Evolutionary conservation across 2,797 vertebrate genomes (phyloP), one percentile per base, ranked within the genome.

Genomic region (Acipenser oxyrinchus): DNA sequence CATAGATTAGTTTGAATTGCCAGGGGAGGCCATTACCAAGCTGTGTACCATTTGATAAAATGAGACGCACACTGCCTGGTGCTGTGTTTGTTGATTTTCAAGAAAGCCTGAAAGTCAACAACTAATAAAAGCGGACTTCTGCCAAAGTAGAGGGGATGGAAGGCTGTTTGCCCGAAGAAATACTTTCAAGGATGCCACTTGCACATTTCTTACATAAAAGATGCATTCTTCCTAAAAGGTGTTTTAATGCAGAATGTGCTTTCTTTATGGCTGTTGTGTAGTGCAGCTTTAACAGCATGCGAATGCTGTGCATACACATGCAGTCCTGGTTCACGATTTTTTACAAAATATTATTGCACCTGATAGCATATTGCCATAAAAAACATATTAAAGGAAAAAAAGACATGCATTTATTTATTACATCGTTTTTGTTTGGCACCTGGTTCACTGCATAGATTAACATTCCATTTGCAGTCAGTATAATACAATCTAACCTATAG

Each of bases 21-120:
- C 96, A 93, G 87, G 97, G 96, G 96, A 98, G 92, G 92, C 96
- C 92, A 98, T 98, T 98, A 98, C 94, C 95, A 95, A 90, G 95
- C 95, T 94, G 92, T 93, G 93, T 91, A 94, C 91, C 93, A 93
- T 93, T 93, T 95, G 95, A 97, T 97, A 94, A 95, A 95, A 94
- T 87, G 92, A 93, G 91, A 88, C 90, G 84, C 92, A 86, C 86
- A 91, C 92, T 94, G 91, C 85, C 90, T 89, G 88, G 89, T 87
- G 77, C 81, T 80, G 77, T 74, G 92, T 93, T 92, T 93, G 94
- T 94, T 94, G 94, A 89, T 91, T 95, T 91, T 88, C 84, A 80
- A 88, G 82, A 86, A 84, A 80, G 76, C 74, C 83, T 74, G 83
- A 84, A 84, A 90, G 90, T 82, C 88, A 79, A 85, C 88, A 85